Percentiles rank a stretch among this genome's conserved stretches.
These are phyloP conservation scores for Spermophilus dauricus DNA, from an alignment of 2,113 vertebrate genomes.

Conservation along the genomic window DNA sequence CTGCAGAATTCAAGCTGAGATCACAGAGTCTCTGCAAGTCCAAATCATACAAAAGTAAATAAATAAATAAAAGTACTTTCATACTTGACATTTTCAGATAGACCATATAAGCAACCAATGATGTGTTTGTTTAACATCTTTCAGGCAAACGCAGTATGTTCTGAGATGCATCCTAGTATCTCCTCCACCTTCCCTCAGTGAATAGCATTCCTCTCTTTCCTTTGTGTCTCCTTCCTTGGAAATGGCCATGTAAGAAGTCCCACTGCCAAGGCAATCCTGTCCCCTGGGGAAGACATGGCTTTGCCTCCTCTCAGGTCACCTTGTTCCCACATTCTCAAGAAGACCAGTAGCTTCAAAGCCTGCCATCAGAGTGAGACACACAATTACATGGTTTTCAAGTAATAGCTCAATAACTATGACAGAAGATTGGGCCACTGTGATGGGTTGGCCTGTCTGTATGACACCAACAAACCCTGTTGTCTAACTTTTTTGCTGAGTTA, in stretches of 20 bases:
- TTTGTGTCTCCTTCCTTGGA: not conserved
- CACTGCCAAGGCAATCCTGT: not conserved
- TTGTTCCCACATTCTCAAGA: not conserved
- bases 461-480: not conserved
- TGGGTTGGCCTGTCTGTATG: constrained; percentile 17
- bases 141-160: not conserved
- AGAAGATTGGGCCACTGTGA: not conserved
- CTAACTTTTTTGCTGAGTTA: not conserved
- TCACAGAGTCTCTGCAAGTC: not conserved
- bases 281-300: not conserved
- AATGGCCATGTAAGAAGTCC: not conserved
- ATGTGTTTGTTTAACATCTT: not conserved
- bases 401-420: not conserved
- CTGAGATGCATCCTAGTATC: not conserved
- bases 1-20: not conserved
- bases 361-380: not conserved
- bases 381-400: not conserved
- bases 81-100: not conserved
- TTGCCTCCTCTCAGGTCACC: not conserved
- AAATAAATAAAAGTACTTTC: not conserved
- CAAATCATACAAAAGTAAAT: not conserved
- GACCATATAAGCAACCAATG: not conserved
- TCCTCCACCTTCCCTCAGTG: accelerated
- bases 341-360: not conserved
- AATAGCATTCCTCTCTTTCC: not conserved